Conservation (phyloP, 23 tunicate species). For the Diplosoma virens region DNA sequence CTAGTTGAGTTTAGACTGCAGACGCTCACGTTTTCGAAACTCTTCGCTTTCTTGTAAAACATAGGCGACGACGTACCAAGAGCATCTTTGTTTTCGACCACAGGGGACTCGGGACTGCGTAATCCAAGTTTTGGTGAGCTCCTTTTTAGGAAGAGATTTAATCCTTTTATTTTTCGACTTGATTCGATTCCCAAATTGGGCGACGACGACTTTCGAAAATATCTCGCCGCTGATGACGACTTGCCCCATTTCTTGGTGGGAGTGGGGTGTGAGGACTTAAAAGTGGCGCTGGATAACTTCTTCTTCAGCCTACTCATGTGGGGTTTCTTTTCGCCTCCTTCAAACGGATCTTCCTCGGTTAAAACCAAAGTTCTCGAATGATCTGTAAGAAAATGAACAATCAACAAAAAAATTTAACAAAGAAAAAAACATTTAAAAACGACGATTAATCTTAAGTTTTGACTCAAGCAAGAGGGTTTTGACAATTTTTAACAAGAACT, state of each 20-base stretch:
- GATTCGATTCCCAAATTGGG: not conserved
- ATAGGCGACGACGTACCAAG: not conserved
- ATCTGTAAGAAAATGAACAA: not conserved
- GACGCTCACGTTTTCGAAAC: constrained; percentile 13
- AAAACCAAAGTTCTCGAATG: not conserved
- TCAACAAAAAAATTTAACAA: not conserved
- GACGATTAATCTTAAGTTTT: not conserved
- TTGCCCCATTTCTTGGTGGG: too few relatives aligned
- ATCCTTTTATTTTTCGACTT: not conserved
- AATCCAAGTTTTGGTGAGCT: not conserved
- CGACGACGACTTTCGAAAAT: not conserved
- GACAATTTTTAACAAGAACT: too few relatives aligned
- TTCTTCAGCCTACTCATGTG: too few relatives aligned
- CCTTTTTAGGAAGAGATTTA: not conserved
- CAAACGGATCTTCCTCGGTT: not conserved
- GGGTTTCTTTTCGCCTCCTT: not conserved
- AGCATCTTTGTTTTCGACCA: too few relatives aligned
- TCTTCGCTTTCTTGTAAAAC: constrained; percentile 1
- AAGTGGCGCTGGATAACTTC: too few relatives aligned
- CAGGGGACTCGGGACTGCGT: not conserved
- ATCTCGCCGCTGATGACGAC: too few relatives aligned
- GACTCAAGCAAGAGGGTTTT: not conserved
- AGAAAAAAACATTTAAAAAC: not conserved
- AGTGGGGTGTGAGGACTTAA: too few relatives aligned
- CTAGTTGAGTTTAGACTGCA: not conserved